These are phyloP conservation scores for Orchesellides sinensis DNA, from an alignment of 2,888 invertebrate species.

Conservation along the genomic window DNA sequence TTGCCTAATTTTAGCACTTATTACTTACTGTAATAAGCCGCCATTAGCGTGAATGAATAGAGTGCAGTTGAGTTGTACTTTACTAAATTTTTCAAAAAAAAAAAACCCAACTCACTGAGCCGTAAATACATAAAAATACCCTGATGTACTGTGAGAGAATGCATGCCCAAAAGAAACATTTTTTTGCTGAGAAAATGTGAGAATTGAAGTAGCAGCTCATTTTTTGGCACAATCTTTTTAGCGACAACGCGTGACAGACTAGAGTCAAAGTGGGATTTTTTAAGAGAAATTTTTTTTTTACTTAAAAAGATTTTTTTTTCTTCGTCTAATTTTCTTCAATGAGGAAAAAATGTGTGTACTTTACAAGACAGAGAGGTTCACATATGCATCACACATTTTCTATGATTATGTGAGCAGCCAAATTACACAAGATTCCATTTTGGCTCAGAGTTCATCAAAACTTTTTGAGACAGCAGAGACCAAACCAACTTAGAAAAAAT, in stretches of 20 bases:
- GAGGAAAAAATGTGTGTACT: constrained; percentile 24
- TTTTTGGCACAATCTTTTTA: constrained; percentile 70
- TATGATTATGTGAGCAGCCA: neutral
- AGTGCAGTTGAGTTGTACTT: constrained; percentile 10
- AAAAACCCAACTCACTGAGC: neutral
- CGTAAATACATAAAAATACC: neutral
- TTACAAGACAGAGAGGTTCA: constrained; percentile 27
- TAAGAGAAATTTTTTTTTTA: constrained; percentile 17
- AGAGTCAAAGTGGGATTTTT: constrained; percentile 63
- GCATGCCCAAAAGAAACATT: constrained; percentile 24
- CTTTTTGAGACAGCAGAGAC: constrained; percentile 26
- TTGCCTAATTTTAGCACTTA: neutral
- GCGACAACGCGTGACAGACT: constrained; percentile 70
- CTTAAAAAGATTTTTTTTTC: constrained; percentile 20
- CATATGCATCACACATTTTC: constrained; percentile 57
- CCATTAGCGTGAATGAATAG: constrained; percentile 27
- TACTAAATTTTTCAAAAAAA: constrained; percentile 24
- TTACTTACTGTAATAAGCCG: constrained; percentile 23
- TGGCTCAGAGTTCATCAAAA: constrained; percentile 57
- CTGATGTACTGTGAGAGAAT: constrained; percentile 21
- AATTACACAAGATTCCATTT: constrained; percentile 27
- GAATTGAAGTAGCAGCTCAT: constrained; percentile 57
- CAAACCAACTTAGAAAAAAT: neutral
- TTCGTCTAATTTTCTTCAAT: constrained; percentile 1
- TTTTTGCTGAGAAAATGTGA: constrained; percentile 22